Evolutionary conservation across 2,113 vertebrate species (phyloP).

Genomic region (Elaphurus davidianus): DNA sequence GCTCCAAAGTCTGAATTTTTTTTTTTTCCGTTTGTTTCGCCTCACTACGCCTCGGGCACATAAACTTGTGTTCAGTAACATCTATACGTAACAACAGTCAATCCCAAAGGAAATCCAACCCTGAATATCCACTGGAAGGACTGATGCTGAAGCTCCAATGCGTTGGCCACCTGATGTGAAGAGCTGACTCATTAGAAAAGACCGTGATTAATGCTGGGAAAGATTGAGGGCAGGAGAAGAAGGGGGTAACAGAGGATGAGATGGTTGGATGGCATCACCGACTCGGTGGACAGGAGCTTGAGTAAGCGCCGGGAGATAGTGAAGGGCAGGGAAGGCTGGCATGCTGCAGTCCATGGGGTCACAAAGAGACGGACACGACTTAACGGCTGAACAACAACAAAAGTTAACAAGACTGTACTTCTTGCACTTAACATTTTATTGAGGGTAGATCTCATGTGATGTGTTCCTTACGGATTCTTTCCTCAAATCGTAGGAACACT

Average conservation of each 20-base stretch:
- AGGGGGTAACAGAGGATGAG: not conserved
- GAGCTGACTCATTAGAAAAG: not conserved
- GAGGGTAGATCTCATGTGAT: not conserved
- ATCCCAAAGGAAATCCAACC: not conserved
- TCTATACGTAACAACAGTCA: rapidly evolving
- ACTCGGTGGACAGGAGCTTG: not conserved
- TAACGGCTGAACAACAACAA: not conserved
- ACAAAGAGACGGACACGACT: not conserved
- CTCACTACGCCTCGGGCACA: rapidly evolving
- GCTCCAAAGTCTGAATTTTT: too few species aligned
- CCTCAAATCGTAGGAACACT: not conserved
- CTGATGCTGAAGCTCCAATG: not conserved
- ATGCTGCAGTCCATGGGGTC: not conserved
- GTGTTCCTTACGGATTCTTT: not conserved
- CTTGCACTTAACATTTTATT: too few species aligned
- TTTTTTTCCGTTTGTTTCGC: rapidly evolving
- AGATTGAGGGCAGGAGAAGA: not conserved
- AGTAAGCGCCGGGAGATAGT: rapidly evolving
- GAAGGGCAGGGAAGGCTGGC: rapidly evolving
- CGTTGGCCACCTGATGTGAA: not conserved
- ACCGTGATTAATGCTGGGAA: rapidly evolving
- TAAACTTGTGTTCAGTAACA: not conserved
- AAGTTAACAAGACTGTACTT: rapidly evolving
- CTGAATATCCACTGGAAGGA: not conserved
- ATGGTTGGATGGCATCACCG: not conserved